Evolutionary conservation across 1,140 invertebrate genomes (phyloP).

Genomic region (Dolichoris vasculosae): DNA sequence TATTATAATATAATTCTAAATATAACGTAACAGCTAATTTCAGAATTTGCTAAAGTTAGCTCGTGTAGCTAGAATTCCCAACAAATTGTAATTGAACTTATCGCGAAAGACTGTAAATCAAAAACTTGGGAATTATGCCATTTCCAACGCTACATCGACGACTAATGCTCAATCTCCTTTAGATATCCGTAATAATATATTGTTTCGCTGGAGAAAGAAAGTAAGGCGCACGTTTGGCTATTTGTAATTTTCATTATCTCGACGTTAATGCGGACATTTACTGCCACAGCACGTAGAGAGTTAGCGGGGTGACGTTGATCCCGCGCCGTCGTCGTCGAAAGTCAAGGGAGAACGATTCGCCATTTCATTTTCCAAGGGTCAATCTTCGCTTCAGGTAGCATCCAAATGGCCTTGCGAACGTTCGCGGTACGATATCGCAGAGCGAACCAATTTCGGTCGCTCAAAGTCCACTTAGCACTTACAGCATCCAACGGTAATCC

Average conservation of each 20-base stretch:
- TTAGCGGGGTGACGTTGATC: constrained; percentile 68
- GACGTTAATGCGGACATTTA: constrained; percentile 70
- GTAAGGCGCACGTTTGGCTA: constrained; percentile 61
- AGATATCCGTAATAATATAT: background rate
- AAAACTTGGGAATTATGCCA: constrained; percentile 9
- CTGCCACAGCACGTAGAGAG: constrained; percentile 71
- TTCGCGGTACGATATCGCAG: constrained; percentile 51
- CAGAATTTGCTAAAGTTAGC: background rate
- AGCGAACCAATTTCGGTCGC: constrained; percentile 30
- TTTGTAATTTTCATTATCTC: constrained; percentile 76
- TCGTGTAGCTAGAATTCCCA: constrained; percentile 26
- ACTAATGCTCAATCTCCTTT: constrained; percentile 5
- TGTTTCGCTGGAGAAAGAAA: constrained; percentile 15
- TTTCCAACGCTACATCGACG: background rate
- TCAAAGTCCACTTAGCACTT: constrained; percentile 8
- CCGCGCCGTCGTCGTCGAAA: constrained; percentile 43
- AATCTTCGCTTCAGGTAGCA: constrained; percentile 48
- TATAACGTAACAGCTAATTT: background rate
- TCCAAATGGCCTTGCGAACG: constrained; percentile 48
- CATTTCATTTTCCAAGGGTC: constrained; percentile 50
- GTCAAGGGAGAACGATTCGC: constrained; percentile 40
- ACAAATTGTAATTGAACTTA: background rate
- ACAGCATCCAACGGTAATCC: background rate
- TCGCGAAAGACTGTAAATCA: background rate
- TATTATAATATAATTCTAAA: no score